These are phyloP conservation scores for Drosophila busckii DNA, from an alignment of 1,140 invertebrate genomes.

Conservation along the genomic window DNA sequence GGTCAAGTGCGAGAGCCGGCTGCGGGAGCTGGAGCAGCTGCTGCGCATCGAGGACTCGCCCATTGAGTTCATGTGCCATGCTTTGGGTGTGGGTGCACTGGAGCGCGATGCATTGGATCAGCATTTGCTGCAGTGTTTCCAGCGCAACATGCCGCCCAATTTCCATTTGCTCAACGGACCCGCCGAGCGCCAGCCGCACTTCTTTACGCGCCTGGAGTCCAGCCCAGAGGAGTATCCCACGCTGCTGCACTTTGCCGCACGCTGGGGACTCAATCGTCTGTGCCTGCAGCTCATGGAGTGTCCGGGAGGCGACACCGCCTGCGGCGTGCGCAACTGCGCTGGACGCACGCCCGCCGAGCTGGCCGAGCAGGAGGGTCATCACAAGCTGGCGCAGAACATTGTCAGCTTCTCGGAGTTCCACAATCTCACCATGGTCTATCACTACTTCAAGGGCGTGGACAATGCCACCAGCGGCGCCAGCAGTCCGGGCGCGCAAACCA, in stretches of 20 bases:
- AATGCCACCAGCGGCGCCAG: constrained; percentile 31
- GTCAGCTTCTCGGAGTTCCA: constrained; percentile 89
- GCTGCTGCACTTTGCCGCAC: constrained; percentile 91
- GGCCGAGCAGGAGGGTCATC: constrained; percentile 86
- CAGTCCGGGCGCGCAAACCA: constrained; percentile 33
- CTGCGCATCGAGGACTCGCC: constrained; percentile 88
- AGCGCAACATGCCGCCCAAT: constrained; percentile 88
- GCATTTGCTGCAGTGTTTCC: constrained; percentile 88
- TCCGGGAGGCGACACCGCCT: constrained; percentile 88
- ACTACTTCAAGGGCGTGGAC: constrained; percentile 89
- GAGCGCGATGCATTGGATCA: constrained; percentile 89
- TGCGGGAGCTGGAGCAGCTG: constrained; percentile 90
- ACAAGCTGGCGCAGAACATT: constrained; percentile 85
- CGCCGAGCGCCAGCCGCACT: constrained; percentile 79
- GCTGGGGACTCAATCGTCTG: constrained; percentile 90
- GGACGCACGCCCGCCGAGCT: constrained; percentile 89
- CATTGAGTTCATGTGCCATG: constrained; percentile 92
- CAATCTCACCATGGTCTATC: constrained; percentile 90
- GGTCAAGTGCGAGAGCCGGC: constrained; percentile 90
- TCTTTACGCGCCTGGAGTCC: constrained; percentile 66
- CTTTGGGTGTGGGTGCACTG: constrained; percentile 87
- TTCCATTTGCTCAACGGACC: constrained; percentile 86
- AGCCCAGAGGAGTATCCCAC: constrained; percentile 90
- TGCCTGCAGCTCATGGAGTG: constrained; percentile 90
- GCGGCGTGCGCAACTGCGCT: constrained; percentile 87